A percentile compares a stretch with the other conserved stretches of the same genome.
These are phyloP conservation scores for Hippocampus comes DNA, from an alignment of 2,113 vertebrate genomes.

Conservation along the genomic window DNA sequence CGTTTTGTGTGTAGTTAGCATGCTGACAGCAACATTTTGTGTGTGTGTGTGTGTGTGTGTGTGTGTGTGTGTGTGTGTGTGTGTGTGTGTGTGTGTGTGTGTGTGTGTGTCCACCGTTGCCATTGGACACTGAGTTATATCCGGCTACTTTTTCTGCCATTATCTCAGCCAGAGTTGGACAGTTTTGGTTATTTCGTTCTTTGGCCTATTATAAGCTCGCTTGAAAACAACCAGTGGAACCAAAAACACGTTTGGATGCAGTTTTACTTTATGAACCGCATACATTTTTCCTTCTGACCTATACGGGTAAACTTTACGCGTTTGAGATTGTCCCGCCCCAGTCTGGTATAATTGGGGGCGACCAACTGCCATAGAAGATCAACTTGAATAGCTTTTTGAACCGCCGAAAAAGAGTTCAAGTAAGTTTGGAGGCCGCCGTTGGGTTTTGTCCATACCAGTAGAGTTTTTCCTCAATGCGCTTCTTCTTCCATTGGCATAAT, in stretches of 20 bases:
- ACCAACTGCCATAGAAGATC: background rate
- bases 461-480: slow-evolving; percentile 81
- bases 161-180: background rate
- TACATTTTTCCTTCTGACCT: no score
- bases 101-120: no score
- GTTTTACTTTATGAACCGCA: no score
- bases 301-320: no score
- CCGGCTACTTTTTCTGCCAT: background rate
- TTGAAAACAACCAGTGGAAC: no score
- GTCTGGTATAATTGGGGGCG: background rate
- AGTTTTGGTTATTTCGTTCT: background rate
- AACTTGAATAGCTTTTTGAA: background rate
- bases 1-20: background rate
- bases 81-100: no score
- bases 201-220: background rate
- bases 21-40: no score
- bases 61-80: no score
- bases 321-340: no score
- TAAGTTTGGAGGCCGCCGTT: slow-evolving; percentile 59
- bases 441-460: slow-evolving; percentile 87
- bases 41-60: no score
- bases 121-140: background rate
- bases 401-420: slow-evolving; percentile 28
- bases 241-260: no score
- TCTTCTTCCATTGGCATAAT: slow-evolving; percentile 91